Base-by-base conservation (phyloP, 1,140 invertebrate species). In the Drosophila pandora region DNA sequence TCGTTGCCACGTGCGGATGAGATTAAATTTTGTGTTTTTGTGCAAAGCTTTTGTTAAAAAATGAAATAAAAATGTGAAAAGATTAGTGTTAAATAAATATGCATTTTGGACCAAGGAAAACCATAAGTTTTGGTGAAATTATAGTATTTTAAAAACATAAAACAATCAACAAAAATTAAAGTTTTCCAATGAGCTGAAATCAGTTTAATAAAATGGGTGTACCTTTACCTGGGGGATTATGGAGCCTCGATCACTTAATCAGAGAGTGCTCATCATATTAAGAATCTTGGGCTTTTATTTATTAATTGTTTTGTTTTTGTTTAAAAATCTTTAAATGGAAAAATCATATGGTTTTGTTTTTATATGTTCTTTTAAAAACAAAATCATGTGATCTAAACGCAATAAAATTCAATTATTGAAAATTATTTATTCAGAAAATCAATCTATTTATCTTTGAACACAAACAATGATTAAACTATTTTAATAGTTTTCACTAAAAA, bases 31-130 rank as follows among this genome's bases (percentile, higher is more conserved):
- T 69, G 58, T 62, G 62, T 75, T 47, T 59, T 45, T 60, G 54
- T 32, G 30, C 41, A 64, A 57, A 41, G 74, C 68, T 87, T 80
- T 76, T 62, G 53, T 78, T 81, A 55, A 76, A 52, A 73, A 82
- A 82, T 48, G 39, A 76, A 76, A 62, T 73, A 73, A 85, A 85
- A 85, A 74, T 79, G 59, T 23, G 34, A 32, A 56, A 65, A 63
- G 63, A 87, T 87, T 88, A 87, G 79, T 83, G 63, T 69, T 57
- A 50, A 54, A 68, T 75, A 89, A 54, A 54, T 58, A 43, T 57
- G 13, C 48, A 58, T 21, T 30, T 65, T 41, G 7, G 52, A 13
- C n/a, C 43, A 41, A 43, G 10, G 58, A 75, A 83, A 82, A 72
- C 56, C 52, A 52, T 53, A 55, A 76, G 62, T 41, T 62, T 71